Conservation (phyloP, 2,888 invertebrate genomes). For the Drosophila mimica region DNA sequence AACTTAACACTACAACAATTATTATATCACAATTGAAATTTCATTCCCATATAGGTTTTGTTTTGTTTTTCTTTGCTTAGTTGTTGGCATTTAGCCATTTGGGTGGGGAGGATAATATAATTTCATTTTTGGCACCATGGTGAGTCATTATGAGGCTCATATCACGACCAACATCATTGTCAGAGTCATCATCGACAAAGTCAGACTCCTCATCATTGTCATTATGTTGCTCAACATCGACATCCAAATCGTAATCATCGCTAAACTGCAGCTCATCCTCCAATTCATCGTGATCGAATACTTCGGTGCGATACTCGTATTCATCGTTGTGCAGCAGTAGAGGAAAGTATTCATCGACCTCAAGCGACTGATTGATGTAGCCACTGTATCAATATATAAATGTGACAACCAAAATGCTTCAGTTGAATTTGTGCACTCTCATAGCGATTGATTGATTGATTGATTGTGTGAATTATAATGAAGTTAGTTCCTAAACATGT, state of each 20-base stretch:
- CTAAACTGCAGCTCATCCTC: conserved; percentile 83
- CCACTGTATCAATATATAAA: conserved; percentile 89
- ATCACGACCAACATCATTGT: conserved; percentile 20
- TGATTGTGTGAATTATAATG: conserved; percentile 40
- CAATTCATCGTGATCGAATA: conserved; percentile 80
- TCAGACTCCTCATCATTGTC: conserved; percentile 48
- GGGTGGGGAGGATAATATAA: conserved; percentile 22
- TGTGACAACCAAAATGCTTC: conserved; percentile 61
- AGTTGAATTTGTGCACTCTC: conserved; percentile 38
- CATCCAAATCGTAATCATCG: conserved; percentile 74
- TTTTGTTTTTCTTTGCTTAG: not conserved
- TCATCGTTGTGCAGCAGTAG: conserved; percentile 85
- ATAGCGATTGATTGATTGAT: conserved; percentile 34
- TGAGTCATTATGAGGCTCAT: conserved; percentile 28
- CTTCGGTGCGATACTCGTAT: conserved; percentile 73
- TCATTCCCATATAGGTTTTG: not conserved
- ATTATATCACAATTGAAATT: conserved; percentile 44
- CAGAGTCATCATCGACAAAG: conserved; percentile 22
- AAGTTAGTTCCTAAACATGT: conserved; percentile 13
- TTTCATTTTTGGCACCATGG: conserved; percentile 49
- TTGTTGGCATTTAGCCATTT: conserved; percentile 38
- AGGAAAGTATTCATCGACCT: conserved; percentile 97
- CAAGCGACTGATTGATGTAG: conserved; percentile 96
- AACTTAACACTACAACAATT: conserved; percentile 37
- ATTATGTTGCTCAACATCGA: conserved; percentile 46